A percentile compares a stretch with the other conserved stretches of the same genome.
These are phyloP conservation scores for Agrochola litura DNA, from an alignment of 2,888 invertebrate species.

Conservation along the genomic window DNA sequence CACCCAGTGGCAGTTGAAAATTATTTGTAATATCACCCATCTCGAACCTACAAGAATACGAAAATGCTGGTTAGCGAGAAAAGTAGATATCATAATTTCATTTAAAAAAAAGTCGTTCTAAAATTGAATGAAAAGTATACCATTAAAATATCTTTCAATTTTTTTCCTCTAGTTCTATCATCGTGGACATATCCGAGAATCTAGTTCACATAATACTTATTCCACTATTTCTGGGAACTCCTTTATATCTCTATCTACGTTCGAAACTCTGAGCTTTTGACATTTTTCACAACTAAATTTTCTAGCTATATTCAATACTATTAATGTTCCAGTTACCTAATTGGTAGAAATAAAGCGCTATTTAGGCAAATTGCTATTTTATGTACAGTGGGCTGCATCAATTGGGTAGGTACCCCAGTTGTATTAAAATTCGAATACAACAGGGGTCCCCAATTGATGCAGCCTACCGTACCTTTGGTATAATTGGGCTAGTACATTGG, in stretches of 20 bases:
- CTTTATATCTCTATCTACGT: not conserved
- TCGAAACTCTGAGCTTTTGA: not conserved
- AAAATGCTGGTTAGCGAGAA: not conserved
- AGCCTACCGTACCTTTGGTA: too few relatives aligned
- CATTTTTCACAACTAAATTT: too few relatives aligned
- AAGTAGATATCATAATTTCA: not conserved
- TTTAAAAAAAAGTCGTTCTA: not conserved
- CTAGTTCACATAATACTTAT: not conserved
- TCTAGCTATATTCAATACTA: not conserved
- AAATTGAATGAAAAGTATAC: not conserved
- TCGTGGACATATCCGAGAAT: not conserved
- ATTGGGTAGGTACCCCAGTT: too few relatives aligned
- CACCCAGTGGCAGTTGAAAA: not conserved
- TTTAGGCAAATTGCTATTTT: not conserved
- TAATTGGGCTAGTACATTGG: not conserved
- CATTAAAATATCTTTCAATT: not conserved
- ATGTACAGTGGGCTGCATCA: too few relatives aligned
- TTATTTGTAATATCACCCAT: not conserved
- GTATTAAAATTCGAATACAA: too few relatives aligned
- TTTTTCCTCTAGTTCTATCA: not conserved
- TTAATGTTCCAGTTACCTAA: not conserved
- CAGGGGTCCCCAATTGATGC: too few relatives aligned
- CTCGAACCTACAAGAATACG: not conserved
- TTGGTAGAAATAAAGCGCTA: not conserved
- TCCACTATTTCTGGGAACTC: not conserved